A percentile compares a stretch with the other conserved stretches of the same genome.
Conservation (phyloP, 2,888 invertebrate species). For the Altica lythri region DNA sequence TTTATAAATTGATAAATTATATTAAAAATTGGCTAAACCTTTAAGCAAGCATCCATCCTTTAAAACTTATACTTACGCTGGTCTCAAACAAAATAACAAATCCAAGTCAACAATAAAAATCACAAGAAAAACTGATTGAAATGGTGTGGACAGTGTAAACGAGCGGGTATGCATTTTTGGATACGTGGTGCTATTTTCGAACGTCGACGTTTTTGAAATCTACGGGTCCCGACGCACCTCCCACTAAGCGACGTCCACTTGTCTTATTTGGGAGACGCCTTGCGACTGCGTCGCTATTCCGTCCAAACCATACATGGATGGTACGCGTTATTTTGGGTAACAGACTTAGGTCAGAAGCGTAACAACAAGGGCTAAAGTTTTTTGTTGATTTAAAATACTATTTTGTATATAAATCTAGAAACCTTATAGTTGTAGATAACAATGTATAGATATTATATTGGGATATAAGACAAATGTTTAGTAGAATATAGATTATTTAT, state of each 20-base stretch:
- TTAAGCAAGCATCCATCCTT: too few species aligned
- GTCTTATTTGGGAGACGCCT: constrained; percentile 57
- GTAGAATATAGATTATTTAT: too few species aligned
- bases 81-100: too few species aligned
- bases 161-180: constrained; percentile 45
- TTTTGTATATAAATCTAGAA: constrained; percentile 1
- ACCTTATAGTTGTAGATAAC: too few species aligned
- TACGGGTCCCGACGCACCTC: constrained; percentile 41
- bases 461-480: too few species aligned
- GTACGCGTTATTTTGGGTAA: constrained; percentile 53
- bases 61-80: too few species aligned
- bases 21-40: too few species aligned
- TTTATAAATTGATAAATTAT: too few species aligned
- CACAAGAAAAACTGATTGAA: too few species aligned
- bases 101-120: too few species aligned
- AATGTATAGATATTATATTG: too few species aligned
- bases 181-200: constrained; percentile 47
- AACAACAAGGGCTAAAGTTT: constrained; percentile 3
- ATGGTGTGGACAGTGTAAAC: not conserved
- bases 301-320: constrained; percentile 57
- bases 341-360: constrained; percentile 40
- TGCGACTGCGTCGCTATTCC: constrained; percentile 54
- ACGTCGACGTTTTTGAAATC: constrained; percentile 47
- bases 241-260: constrained; percentile 44
- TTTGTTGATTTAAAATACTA: constrained; percentile 1